Percentiles rank a stretch among this genome's conserved stretches.
These are phyloP conservation scores for Podarcis siculus DNA, from an alignment of 2,797 vertebrate species.

Conservation along the genomic window DNA sequence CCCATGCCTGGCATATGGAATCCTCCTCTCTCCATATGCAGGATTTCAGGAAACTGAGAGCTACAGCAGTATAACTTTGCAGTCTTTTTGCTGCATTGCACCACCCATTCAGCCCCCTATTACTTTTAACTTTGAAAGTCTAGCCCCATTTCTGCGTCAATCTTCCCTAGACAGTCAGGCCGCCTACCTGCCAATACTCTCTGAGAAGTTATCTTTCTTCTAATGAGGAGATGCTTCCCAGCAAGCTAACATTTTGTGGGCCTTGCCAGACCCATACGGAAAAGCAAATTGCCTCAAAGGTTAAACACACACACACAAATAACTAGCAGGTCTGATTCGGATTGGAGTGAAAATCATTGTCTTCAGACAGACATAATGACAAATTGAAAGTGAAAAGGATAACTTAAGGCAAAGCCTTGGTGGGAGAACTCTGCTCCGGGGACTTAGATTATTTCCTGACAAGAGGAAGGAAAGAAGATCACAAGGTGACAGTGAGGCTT, in stretches of 20 bases:
- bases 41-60: neutral
- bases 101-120: neutral
- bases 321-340: neutral
- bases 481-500: constrained; percentile 5
- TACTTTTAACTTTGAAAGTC: neutral
- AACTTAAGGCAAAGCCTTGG: constrained; percentile 6
- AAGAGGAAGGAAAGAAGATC: constrained; percentile 15
- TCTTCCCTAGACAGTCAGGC: neutral
- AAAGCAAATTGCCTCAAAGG: constrained; percentile 11
- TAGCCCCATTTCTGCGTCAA: neutral
- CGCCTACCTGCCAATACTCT: constrained; percentile 20
- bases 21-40: neutral
- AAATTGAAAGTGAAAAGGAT: constrained; percentile 35
- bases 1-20: neutral
- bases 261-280: neutral
- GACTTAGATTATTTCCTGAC: constrained; percentile 21
- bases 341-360: constrained; percentile 16
- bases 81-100: neutral
- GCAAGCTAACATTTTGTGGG: neutral
- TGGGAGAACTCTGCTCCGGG: constrained; percentile 1
- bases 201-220: constrained; percentile 8
- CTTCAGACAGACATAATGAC: constrained; percentile 19
- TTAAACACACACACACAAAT: neutral
- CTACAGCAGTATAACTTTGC: neutral
- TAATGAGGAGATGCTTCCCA: neutral